Percentiles rank a stretch among this genome's conserved stretches.
These are phyloP conservation scores for Neodontobutis hainanensis DNA, from an alignment of 2,113 vertebrate species.

Conservation along the genomic window DNA sequence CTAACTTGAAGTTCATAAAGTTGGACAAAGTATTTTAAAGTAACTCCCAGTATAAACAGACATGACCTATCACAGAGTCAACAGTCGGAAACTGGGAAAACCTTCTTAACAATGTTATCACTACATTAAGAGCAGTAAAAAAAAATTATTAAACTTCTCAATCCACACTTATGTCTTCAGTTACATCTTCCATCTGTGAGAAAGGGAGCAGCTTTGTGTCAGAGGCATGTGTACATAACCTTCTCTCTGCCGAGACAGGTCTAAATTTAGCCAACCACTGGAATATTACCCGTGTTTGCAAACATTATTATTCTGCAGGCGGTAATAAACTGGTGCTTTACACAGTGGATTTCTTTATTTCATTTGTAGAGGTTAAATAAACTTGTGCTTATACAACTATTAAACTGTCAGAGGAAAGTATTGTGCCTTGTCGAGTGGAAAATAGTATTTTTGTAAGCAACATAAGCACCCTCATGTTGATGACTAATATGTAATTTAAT, in stretches of 20 bases:
- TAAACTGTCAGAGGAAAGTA: not conserved
- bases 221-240: not conserved
- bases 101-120: no score
- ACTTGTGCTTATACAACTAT: constrained; percentile 6
- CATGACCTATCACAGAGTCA: no score
- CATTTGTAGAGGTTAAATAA: constrained; percentile 9
- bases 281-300: constrained; percentile 11
- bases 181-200: not conserved
- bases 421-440: constrained; percentile 1
- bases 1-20: no score
- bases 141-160: not conserved
- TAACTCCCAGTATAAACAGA: no score
- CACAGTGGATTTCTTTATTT: constrained; percentile 6
- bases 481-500: not conserved
- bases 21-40: no score
- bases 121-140: no score
- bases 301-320: constrained; percentile 8
- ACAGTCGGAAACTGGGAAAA: no score
- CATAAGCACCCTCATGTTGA: not conserved
- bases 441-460: not conserved
- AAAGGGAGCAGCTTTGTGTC: not conserved
- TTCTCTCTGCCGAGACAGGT: not conserved
- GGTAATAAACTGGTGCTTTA: constrained; percentile 3
- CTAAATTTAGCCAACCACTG: constrained; percentile 5
- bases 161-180: not conserved